Evolutionary conservation across 2,113 vertebrate genomes (phyloP).

Genomic region (Scytalopus superciliaris): DNA sequence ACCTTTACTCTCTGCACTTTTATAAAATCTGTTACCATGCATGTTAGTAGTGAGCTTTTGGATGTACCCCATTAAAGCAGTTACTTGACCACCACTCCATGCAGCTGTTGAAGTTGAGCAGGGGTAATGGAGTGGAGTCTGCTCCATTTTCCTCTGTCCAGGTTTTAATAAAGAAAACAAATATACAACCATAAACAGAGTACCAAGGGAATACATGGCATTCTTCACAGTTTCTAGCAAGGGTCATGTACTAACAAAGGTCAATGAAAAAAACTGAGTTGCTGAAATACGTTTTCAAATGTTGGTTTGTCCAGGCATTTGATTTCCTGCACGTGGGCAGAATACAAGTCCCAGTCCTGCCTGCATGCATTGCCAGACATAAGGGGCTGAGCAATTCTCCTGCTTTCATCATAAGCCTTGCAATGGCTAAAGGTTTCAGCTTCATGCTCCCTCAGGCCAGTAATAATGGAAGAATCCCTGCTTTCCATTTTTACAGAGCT

Average conservation of each 20-base stretch:
- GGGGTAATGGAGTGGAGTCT: neutral
- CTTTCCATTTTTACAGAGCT: neutral
- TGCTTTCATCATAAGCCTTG: neutral
- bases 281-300: neutral
- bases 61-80: neutral
- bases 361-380: neutral
- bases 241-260: neutral
- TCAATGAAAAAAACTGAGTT: neutral
- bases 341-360: neutral
- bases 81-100: neutral
- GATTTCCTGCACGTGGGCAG: neutral
- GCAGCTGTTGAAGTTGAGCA: conserved; percentile 2
- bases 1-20: neutral
- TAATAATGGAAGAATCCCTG: neutral
- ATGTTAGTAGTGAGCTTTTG: neutral
- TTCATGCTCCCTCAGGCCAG: conserved; percentile 1
- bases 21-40: neutral
- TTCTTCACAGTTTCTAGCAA: conserved; percentile 1
- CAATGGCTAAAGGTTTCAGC: neutral
- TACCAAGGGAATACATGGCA: neutral
- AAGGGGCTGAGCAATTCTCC: neutral
- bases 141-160: neutral
- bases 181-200: neutral
- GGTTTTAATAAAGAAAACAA: conserved; percentile 51
- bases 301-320: neutral